These are phyloP conservation scores for Chrysolina haemoptera DNA, from an alignment of 2,888 invertebrate genomes.

Conservation along the genomic window DNA sequence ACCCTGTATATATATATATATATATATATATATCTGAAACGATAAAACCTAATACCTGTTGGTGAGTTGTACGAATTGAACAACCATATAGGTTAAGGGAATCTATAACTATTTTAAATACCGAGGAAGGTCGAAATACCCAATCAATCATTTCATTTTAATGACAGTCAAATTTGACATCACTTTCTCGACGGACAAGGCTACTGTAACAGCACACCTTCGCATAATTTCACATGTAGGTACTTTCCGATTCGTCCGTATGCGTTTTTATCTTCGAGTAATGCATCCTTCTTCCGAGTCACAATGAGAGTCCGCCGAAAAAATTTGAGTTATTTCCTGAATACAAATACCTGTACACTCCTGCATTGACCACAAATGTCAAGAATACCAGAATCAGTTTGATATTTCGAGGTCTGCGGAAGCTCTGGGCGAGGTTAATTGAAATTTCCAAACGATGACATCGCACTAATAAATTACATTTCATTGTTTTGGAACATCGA, in stretches of 20 bases:
- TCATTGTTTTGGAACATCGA: slow-evolving; percentile 29
- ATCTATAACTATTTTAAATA: too few species aligned
- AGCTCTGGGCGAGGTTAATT: slow-evolving; percentile 32
- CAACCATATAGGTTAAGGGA: too few species aligned
- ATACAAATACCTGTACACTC: slow-evolving; percentile 25
- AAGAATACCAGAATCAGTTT: slow-evolving; percentile 45
- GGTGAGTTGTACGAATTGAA: too few species aligned
- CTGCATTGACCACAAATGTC: slow-evolving; percentile 42
- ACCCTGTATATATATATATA: too few species aligned
- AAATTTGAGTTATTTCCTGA: slow-evolving; percentile 9
- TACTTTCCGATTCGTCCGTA: not conserved
- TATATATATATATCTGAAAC: too few species aligned
- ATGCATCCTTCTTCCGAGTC: not conserved
- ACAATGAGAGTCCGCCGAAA: slow-evolving; percentile 6
- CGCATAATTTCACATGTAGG: not conserved
- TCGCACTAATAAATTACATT: slow-evolving; percentile 29
- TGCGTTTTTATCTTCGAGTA: not conserved
- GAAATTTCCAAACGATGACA: slow-evolving; percentile 22
- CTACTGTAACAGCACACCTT: not conserved
- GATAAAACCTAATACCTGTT: too few species aligned
- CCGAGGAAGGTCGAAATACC: too few species aligned
- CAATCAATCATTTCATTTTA: too few species aligned
- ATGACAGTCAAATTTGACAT: too few species aligned
- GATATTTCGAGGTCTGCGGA: slow-evolving; percentile 32
- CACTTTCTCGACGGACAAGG: too few species aligned